Evolutionary conservation across 2,888 invertebrate genomes (phyloP).

Genomic region (Drosophila recens): DNA sequence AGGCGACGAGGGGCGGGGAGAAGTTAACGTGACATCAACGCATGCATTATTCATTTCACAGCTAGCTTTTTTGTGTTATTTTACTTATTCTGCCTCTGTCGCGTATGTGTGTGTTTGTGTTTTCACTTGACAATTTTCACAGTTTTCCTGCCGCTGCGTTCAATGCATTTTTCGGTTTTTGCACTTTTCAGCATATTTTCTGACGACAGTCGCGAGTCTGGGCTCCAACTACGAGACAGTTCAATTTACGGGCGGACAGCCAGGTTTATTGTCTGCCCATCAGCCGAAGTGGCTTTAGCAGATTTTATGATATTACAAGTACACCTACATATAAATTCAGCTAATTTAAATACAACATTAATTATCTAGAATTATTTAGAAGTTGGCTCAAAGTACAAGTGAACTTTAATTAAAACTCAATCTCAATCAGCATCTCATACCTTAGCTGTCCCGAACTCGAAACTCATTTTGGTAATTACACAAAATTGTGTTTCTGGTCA

Average conservation of each 20-base stretch:
- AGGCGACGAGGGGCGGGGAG: not conserved
- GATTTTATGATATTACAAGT: not conserved
- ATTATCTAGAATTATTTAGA: not conserved
- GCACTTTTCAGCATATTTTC: conserved; percentile 54
- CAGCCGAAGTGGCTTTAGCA: conserved; percentile 1
- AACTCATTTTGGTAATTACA: conserved; percentile 20
- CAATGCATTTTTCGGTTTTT: conserved; percentile 36
- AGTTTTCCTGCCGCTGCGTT: conserved; percentile 39
- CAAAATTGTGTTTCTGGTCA: conserved; percentile 6
- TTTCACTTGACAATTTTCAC: conserved; percentile 56
- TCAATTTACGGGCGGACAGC: conserved; percentile 36
- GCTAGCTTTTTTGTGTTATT: conserved; percentile 46
- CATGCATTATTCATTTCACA: conserved; percentile 71
- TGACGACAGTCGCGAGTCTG: conserved; percentile 30
- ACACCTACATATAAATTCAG: not conserved
- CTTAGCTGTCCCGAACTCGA: conserved; percentile 8
- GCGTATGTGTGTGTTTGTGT: not conserved
- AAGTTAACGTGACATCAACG: conserved; percentile 35
- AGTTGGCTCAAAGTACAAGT: not conserved
- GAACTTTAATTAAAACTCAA: not conserved
- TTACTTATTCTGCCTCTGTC: too few species aligned
- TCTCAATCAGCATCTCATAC: not conserved
- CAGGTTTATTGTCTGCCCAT: conserved; percentile 14
- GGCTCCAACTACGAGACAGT: conserved; percentile 21
- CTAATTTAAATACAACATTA: conserved; percentile 1